Conservation (phyloP, 2,797 vertebrate species). For the Pelodytes ibericus region DNA sequence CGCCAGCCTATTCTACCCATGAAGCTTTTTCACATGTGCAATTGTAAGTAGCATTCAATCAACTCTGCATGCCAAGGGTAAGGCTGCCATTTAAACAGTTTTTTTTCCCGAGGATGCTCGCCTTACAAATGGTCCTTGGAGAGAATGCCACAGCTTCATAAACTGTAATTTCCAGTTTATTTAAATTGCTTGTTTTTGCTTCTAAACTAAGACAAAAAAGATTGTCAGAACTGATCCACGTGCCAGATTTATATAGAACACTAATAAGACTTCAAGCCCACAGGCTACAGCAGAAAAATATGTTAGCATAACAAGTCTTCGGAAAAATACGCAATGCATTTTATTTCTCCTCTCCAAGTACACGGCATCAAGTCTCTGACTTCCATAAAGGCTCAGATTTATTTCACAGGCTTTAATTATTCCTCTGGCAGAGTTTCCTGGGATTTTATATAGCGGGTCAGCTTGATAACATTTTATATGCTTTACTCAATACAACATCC, state of each 20-base stretch:
- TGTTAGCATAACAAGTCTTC: slow-evolving; percentile 25
- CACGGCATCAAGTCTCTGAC: neutral
- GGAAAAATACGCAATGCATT: slow-evolving; percentile 31
- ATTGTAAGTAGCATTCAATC: neutral
- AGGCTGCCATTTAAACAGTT: slow-evolving; percentile 2
- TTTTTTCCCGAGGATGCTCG: neutral
- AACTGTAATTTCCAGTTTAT: slow-evolving; percentile 34
- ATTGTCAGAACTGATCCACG: slow-evolving; percentile 26
- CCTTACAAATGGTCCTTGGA: slow-evolving; percentile 14
- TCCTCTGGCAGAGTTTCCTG: slow-evolving; percentile 13
- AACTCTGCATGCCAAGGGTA: neutral
- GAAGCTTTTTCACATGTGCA: neutral
- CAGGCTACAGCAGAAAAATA: slow-evolving; percentile 29
- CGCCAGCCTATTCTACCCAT: too few species aligned
- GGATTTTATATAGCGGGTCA: too few species aligned
- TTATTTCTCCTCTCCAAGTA: slow-evolving; percentile 28
- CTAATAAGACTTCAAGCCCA: slow-evolving; percentile 44
- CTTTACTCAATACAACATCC: too few species aligned
- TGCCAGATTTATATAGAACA: slow-evolving; percentile 47
- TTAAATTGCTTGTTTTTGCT: slow-evolving; percentile 20
- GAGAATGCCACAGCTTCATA: slow-evolving; percentile 12
- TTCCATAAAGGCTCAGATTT: slow-evolving; percentile 22
- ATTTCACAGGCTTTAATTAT: slow-evolving; percentile 24
- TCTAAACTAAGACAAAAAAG: slow-evolving; percentile 13
- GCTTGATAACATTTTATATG: neutral